These are phyloP conservation scores for Drosophila albomicans DNA, from an alignment of 1,140 invertebrate species.

Conservation along the genomic window DNA sequence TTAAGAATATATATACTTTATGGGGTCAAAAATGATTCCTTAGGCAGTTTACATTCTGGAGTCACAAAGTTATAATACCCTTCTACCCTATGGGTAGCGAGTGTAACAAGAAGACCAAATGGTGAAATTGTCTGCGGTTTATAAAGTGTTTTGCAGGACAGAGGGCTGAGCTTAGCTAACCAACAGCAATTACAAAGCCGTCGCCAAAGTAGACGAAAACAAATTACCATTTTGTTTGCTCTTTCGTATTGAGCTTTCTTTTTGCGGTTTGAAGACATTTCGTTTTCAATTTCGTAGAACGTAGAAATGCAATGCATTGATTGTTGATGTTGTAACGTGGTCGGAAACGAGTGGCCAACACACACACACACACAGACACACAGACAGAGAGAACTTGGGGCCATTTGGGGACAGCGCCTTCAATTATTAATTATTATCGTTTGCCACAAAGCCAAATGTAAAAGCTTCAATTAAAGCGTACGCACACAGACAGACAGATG, in stretches of 20 bases:
- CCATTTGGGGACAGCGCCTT: constrained; percentile 56
- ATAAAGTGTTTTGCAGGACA: constrained; percentile 30
- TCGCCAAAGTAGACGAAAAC: neutral
- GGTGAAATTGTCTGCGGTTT: constrained; percentile 63
- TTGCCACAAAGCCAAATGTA: constrained; percentile 75
- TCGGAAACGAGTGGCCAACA: constrained; percentile 7
- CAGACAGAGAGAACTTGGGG: constrained; percentile 5
- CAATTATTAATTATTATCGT: constrained; percentile 78
- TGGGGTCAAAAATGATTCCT: too few species aligned
- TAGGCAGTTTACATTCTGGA: too few species aligned
- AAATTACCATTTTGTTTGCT: constrained; percentile 8
- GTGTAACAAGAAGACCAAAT: too few species aligned
- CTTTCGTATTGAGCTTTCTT: constrained; percentile 43
- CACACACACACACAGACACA: neutral
- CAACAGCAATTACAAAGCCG: constrained; percentile 33
- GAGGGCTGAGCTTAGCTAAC: neutral
- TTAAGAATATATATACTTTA: too few species aligned
- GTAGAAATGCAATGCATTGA: neutral
- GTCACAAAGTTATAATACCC: too few species aligned
- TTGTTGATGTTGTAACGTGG: constrained; percentile 32
- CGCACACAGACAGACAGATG: constrained; percentile 30
- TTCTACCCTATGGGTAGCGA: too few species aligned
- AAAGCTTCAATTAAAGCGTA: constrained; percentile 76
- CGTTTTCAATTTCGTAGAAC: constrained; percentile 6
- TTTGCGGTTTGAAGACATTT: constrained; percentile 50